These are phyloP conservation scores for Capreolus pygargus DNA, from an alignment of 2,113 vertebrate genomes.

Conservation along the genomic window DNA sequence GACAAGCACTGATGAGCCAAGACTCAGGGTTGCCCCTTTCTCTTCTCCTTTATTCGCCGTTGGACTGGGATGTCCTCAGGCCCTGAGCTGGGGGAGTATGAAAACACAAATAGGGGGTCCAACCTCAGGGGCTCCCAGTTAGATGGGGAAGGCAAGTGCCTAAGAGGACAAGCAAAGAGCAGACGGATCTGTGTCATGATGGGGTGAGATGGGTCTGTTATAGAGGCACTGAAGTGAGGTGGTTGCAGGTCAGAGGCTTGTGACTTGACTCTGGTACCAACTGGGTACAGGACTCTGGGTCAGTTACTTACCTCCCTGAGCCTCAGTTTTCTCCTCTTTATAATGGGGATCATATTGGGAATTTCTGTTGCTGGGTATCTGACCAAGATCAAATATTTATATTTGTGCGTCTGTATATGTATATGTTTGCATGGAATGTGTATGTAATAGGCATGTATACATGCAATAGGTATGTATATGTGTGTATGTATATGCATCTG, in stretches of 20 bases:
- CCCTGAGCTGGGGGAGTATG: no score
- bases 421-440: accelerated
- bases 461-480: neutral
- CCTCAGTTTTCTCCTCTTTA: neutral
- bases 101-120: neutral
- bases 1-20: neutral
- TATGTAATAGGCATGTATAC: neutral
- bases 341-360: neutral
- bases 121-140: neutral
- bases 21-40: neutral
- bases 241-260: neutral
- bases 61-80: neutral
- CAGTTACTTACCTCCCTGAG: no score
- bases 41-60: neutral
- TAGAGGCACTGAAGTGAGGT: neutral
- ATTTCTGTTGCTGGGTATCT: neutral
- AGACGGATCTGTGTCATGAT: accelerated
- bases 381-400: neutral
- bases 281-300: no score
- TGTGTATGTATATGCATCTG: neutral
- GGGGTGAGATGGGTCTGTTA: neutral
- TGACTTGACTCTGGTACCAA: neutral
- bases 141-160: neutral
- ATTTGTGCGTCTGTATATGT: no score
- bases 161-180: accelerated